These are phyloP conservation scores for Nemapogon koenigi DNA, from an alignment of 2,888 invertebrate genomes.

Conservation along the genomic window DNA sequence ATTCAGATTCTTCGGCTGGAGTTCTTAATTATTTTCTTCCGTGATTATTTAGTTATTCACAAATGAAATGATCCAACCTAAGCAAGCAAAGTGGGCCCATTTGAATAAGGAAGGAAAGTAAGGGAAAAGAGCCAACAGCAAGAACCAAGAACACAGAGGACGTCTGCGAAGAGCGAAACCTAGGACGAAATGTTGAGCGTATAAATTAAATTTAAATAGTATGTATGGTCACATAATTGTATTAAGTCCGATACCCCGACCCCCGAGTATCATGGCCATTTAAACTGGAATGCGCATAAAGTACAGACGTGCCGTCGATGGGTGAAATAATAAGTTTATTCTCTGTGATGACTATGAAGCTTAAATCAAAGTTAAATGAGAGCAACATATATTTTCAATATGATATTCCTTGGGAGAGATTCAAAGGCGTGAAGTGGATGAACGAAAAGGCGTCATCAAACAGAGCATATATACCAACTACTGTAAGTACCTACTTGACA, in stretches of 20 bases:
- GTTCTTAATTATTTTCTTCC: too few relatives aligned
- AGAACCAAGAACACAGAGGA: too few relatives aligned
- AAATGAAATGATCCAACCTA: too few relatives aligned
- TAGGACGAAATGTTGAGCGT: too few relatives aligned
- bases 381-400: conserved; percentile 52
- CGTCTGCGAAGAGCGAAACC: too few relatives aligned
- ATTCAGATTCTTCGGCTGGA: too few relatives aligned
- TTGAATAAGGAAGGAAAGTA: too few relatives aligned
- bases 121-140: too few relatives aligned
- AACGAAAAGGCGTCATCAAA: conserved; percentile 76
- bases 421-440: conserved; percentile 75
- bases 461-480: conserved; percentile 86
- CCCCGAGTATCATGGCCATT: conserved; percentile 48
- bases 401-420: conserved; percentile 50
- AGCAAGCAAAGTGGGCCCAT: too few relatives aligned
- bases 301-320: conserved; percentile 34
- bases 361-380: conserved; percentile 58
- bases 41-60: too few relatives aligned
- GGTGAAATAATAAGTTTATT: conserved; percentile 58
- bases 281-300: conserved; percentile 28
- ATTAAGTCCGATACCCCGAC: conserved; percentile 32
- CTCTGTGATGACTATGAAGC: conserved; percentile 61
- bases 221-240: conserved; percentile 35
- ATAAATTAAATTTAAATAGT: conserved; percentile 40
- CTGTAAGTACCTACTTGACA: conserved; percentile 50